phyloP scores from a whole-genome alignment of 2,113 vertebrate genomes.

The Ornithorhynchus anatinus region DNA sequence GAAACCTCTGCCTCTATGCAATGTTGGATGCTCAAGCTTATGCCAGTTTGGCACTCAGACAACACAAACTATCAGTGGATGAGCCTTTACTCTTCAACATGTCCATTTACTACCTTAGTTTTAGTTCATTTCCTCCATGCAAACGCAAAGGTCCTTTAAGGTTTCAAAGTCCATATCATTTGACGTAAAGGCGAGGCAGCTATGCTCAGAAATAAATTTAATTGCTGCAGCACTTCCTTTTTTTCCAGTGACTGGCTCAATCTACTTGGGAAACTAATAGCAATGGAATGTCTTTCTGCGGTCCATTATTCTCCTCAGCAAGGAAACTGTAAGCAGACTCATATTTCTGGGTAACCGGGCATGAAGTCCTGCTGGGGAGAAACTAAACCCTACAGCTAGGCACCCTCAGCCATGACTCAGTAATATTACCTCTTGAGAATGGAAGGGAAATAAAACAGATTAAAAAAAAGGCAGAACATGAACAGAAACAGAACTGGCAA shows the following conservation, averaged over 20 bases:
- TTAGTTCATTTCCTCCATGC: conserved; percentile 43
- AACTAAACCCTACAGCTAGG: conserved; percentile 52
- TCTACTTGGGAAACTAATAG: conserved; percentile 59
- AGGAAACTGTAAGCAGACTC: conserved; percentile 41
- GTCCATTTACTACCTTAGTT: neutral
- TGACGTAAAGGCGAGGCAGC: conserved; percentile 32
- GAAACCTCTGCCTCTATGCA: neutral
- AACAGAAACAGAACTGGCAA: conserved; percentile 31
- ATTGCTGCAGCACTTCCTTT: conserved; percentile 36
- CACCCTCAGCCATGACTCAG: conserved; percentile 50
- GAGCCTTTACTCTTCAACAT: neutral
- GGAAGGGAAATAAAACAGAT: conserved; percentile 33
- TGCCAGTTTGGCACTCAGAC: neutral
- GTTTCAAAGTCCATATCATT: conserved; percentile 31
- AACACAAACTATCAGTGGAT: too few species aligned
- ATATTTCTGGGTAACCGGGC: conserved; percentile 40
- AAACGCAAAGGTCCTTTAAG: conserved; percentile 25
- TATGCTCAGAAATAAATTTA: conserved; percentile 43
- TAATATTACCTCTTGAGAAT: conserved; percentile 52
- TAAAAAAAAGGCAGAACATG: conserved; percentile 1
- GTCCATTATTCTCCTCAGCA: conserved; percentile 61
- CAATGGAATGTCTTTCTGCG: conserved; percentile 46
- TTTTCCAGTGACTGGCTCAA: conserved; percentile 54
- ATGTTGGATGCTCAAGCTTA: neutral
- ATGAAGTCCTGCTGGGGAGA: conserved; percentile 57